phyloP scores from a whole-genome alignment of 2,113 vertebrate genomes.

The Motacilla alba region DNA sequence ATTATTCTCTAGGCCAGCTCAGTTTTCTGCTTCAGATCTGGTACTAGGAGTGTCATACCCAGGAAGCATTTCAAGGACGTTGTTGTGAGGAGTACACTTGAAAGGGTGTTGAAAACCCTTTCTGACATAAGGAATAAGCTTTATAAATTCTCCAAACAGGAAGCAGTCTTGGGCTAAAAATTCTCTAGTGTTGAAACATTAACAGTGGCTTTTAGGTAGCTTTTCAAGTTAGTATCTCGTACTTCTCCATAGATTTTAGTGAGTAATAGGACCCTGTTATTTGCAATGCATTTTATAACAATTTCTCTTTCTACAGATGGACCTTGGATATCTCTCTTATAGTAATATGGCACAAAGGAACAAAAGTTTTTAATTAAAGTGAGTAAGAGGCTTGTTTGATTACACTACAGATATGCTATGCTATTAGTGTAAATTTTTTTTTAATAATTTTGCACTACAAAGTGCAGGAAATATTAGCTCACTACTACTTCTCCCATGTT shows the following conservation, averaged over 20 bases:
- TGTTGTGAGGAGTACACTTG: not conserved
- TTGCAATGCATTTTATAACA: constrained; percentile 37
- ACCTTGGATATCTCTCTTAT: constrained; percentile 8
- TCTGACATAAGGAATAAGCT: not conserved
- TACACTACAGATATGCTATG: not conserved
- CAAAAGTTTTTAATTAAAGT: constrained; percentile 26
- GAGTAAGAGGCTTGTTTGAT: constrained; percentile 44
- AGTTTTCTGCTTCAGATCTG: not conserved
- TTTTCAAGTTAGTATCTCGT: constrained; percentile 35
- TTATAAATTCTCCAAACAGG: not conserved
- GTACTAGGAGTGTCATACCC: not conserved
- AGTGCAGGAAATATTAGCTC: constrained; percentile 45
- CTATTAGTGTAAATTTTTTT: constrained; percentile 5
- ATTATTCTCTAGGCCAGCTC: not conserved
- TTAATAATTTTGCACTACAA: not conserved
- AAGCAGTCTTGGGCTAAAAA: not conserved
- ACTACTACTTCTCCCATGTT: not conserved
- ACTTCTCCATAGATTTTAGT: constrained; percentile 6
- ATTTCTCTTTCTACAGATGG: constrained; percentile 46
- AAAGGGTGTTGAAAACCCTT: constrained; percentile 17
- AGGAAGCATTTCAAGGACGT: not conserved
- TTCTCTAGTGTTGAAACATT: not conserved
- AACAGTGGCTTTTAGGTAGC: not conserved
- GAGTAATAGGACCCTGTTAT: not conserved
- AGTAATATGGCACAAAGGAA: constrained; percentile 50